These are phyloP conservation scores for Neoaliturus tenellus DNA, from an alignment of 2,888 invertebrate genomes.

Conservation along the genomic window DNA sequence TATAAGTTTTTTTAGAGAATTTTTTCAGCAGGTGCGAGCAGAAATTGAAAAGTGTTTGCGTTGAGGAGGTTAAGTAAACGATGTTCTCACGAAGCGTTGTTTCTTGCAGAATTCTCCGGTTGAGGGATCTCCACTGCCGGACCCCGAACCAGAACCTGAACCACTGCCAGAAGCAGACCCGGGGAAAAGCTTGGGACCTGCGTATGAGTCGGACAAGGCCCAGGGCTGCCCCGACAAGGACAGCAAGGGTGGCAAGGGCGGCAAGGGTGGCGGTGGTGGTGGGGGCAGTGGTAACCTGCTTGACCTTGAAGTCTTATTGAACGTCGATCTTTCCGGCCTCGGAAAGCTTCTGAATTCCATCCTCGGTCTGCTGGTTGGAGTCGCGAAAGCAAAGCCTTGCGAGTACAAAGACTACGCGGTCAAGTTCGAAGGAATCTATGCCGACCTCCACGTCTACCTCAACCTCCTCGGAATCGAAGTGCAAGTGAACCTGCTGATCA, in stretches of 20 bases:
- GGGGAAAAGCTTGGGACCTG: not conserved
- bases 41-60: not conserved
- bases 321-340: conserved; percentile 4
- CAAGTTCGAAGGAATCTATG: not conserved
- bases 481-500: not conserved
- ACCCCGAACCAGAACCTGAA: not conserved
- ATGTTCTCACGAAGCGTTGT: conserved; percentile 8
- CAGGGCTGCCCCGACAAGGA: not conserved
- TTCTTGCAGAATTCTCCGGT: conserved; percentile 26
- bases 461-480: conserved; percentile 22
- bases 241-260: not conserved
- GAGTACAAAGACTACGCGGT: not conserved
- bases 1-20: too few relatives aligned
- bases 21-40: not conserved
- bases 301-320: not conserved
- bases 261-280: not conserved
- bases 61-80: not conserved
- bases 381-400: not conserved
- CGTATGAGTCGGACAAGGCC: not conserved
- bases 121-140: not conserved
- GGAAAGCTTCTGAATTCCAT: conserved; percentile 12
- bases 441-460: not conserved
- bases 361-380: conserved; percentile 8
- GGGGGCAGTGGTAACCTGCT: not conserved
- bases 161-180: not conserved